phyloP scores from a whole-genome alignment of 2,797 vertebrate genomes.

The Siniperca scherzeri region DNA sequence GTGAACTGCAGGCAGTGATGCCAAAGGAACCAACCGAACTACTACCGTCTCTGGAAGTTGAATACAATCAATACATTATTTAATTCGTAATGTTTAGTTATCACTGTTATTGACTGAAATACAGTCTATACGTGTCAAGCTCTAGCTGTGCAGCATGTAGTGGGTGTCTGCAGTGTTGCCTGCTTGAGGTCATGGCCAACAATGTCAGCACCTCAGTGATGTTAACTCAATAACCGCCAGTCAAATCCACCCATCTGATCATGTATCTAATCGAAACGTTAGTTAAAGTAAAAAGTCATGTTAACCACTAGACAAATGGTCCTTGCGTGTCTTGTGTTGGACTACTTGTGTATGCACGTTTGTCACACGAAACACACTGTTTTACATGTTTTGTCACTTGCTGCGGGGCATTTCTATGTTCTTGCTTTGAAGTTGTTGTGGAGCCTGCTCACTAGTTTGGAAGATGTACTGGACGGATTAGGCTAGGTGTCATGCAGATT shows the following conservation, averaged over 20 bases:
- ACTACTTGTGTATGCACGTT: not conserved
- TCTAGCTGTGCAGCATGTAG: conserved; percentile 29
- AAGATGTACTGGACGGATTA: conserved; percentile 28
- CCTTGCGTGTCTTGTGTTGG: conserved; percentile 7
- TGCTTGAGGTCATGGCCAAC: conserved; percentile 43
- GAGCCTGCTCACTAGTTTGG: conserved; percentile 20
- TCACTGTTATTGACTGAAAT: conserved; percentile 59
- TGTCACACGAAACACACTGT: conserved; percentile 5
- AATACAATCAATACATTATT: conserved; percentile 59
- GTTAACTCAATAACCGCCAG: conserved; percentile 63
- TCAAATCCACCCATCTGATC: conserved; percentile 54
- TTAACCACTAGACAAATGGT: conserved; percentile 30
- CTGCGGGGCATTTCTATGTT: not conserved
- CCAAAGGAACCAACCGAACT: conserved; percentile 30
- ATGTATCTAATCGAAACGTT: conserved; percentile 32
- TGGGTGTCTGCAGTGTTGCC: conserved; percentile 21
- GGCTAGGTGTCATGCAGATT: conserved; percentile 13
- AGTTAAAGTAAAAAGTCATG: conserved; percentile 24
- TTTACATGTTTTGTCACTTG: conserved; percentile 32
- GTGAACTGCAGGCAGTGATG: conserved; percentile 54
- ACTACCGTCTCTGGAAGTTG: conserved; percentile 32
- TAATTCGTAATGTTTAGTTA: conserved; percentile 56
- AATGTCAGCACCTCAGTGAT: conserved; percentile 50
- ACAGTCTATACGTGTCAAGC: conserved; percentile 36
- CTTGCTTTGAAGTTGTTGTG: not conserved